Evolutionary conservation across 2,888 invertebrate genomes (phyloP), one percentile per base, ranked within the genome.

Genomic region (Pachymerium ferrugineum): DNA sequence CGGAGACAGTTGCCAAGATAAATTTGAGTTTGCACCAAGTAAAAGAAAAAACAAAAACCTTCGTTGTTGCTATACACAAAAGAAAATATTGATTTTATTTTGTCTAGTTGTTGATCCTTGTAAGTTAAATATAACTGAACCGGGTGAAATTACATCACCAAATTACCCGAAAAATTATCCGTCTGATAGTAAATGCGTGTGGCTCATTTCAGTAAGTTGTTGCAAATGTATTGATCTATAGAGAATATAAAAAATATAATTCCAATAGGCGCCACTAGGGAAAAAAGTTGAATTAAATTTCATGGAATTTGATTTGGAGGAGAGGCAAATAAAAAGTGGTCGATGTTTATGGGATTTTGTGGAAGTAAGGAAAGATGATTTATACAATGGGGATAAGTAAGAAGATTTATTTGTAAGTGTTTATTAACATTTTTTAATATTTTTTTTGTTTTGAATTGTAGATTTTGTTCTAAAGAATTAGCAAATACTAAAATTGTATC

Each of bases 101-200:
- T 35, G 38, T 12, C 14, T 29, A 28, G 29, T 67, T 12, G 3
- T 16, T 42, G n/a, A 42, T n/a, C 42, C 5, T 42, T 42, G 42
- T 16, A 42, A 42, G 16, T 5, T 8, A 42, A 42, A 42, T 14
- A 19, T 67, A 3, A 67, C 67, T 16, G 10, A 3, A 8, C 67
- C 67, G 14, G 22, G 67, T 4, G 29, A 25, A 25, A 67, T 67
- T 29, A 67, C 29, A 10, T 16, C 10, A 8, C 67, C 67, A 10
- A 67, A 67, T 8, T 67, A 28, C 19, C 67, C 67, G 14, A 29
- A 67, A 4, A 67, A 67, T 28, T 67, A 67, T 67, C 67, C 67
- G 14, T 8, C 5, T 14, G 67, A 67, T 22, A 28, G 67, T 14
- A 67, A 67, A 67, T 67, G 67, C 14, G 22, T 67, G 14, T 67